Evolutionary conservation across 2,113 vertebrate species (phyloP).

Genomic region (Alethe diademata): DNA sequence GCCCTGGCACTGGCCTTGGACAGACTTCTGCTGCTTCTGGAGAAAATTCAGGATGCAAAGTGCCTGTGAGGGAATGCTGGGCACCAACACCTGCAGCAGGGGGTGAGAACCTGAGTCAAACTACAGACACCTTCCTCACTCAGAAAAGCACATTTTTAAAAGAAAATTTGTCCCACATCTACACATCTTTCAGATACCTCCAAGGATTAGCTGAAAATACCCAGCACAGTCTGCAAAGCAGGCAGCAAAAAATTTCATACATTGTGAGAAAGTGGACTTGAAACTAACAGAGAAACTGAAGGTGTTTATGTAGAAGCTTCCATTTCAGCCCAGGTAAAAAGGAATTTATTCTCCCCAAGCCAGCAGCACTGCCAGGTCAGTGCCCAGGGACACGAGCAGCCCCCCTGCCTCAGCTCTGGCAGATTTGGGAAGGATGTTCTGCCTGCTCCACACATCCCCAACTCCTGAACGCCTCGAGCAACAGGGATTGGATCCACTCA

Average conservation of each 20-base stretch:
- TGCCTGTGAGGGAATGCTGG: not conserved
- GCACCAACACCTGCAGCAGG: not conserved
- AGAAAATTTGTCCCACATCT: not conserved
- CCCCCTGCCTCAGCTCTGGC: not conserved
- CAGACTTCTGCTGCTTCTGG: not conserved
- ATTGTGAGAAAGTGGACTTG: not conserved
- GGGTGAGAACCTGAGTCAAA: not conserved
- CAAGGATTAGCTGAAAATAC: not conserved
- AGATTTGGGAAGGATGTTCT: not conserved
- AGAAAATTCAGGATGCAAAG: not conserved
- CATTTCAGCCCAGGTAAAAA: not conserved
- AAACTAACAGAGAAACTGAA: not conserved
- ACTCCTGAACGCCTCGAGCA: not conserved
- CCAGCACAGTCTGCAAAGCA: not conserved
- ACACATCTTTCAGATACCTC: not conserved
- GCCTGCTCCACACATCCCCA: rapidly evolving
- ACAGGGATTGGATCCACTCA: not conserved
- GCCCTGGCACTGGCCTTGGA: not conserved
- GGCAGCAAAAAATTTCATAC: not conserved
- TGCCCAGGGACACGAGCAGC: not conserved
- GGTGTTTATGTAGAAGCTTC: not conserved
- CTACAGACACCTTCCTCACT: not conserved
- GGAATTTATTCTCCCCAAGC: not conserved
- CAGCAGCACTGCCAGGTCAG: not conserved
- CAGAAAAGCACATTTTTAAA: not conserved